These are phyloP conservation scores for Trachymyrmex septentrionalis DNA, from an alignment of 1,140 invertebrate species.

Conservation along the genomic window DNA sequence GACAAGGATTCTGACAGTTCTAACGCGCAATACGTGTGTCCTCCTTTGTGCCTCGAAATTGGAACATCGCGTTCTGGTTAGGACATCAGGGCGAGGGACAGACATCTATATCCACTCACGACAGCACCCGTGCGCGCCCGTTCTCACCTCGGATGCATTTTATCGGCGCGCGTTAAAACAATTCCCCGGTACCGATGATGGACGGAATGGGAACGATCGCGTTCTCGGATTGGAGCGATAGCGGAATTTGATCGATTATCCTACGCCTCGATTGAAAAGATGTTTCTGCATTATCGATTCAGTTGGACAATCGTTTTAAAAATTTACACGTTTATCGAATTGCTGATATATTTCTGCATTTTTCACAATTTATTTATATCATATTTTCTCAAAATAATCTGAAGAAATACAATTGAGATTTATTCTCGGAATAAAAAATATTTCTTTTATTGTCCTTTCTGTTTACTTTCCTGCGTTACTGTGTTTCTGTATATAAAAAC, in stretches of 20 bases:
- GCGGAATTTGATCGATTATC: slow-evolving; percentile 42
- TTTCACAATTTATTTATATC: not conserved
- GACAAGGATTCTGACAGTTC: slow-evolving; percentile 42
- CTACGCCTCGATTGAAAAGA: not conserved
- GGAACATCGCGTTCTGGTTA: slow-evolving; percentile 66
- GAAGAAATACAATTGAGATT: not conserved
- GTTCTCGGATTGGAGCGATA: slow-evolving; percentile 29
- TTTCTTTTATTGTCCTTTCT: not conserved
- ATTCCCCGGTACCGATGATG: slow-evolving; percentile 49
- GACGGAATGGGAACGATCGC: slow-evolving; percentile 47
- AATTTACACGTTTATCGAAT: not conserved
- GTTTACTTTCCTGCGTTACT: not conserved
- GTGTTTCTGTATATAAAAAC: not conserved
- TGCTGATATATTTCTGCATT: not conserved
- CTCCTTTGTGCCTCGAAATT: slow-evolving; percentile 63
- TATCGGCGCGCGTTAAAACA: slow-evolving; percentile 58
- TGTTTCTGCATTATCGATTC: not conserved
- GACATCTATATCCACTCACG: slow-evolving; percentile 67
- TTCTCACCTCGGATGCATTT: slow-evolving; percentile 68
- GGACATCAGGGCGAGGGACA: slow-evolving; percentile 43
- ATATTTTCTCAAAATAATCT: not conserved
- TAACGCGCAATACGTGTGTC: slow-evolving; percentile 35
- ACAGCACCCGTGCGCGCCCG: slow-evolving; percentile 37
- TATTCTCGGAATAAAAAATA: not conserved
- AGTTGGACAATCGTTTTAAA: not conserved